Percentiles rank a stretch among this genome's conserved stretches.
These are phyloP conservation scores for Xyrauchen texanus DNA, from an alignment of 2,113 vertebrate genomes.

Conservation along the genomic window DNA sequence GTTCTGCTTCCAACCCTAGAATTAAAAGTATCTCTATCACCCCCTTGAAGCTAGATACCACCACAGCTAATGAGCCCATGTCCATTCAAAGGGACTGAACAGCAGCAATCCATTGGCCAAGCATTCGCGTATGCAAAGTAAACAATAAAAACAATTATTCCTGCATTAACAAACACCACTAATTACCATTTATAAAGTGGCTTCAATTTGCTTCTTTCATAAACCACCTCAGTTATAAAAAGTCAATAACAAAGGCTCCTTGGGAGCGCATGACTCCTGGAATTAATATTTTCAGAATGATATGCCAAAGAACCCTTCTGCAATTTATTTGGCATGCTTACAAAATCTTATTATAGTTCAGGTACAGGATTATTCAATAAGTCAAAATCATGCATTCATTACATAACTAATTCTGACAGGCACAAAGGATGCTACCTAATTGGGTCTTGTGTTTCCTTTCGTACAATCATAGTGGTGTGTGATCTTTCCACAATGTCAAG, in stretches of 20 bases:
- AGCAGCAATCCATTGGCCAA: no score
- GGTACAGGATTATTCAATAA: constrained; percentile 63
- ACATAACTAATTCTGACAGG: constrained; percentile 35
- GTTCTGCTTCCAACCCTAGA: no score
- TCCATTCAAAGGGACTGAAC: no score
- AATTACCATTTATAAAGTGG: constrained; percentile 1
- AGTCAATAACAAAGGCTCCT: constrained; percentile 14
- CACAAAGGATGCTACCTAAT: constrained; percentile 12
- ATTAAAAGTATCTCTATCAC: no score
- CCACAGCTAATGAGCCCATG: no score
- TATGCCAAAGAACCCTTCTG: neutral
- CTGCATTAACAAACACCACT: neutral
- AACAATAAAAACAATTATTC: neutral
- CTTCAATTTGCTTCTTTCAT: constrained; percentile 68
- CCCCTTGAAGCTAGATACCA: no score
- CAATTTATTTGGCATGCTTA: neutral
- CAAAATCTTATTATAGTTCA: constrained; percentile 42
- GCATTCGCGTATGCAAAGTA: no score
- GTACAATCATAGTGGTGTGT: neutral
- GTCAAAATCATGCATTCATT: constrained; percentile 23
- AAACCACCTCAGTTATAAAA: constrained; percentile 60
- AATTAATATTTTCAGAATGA: constrained; percentile 35
- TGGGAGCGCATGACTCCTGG: constrained; percentile 9
- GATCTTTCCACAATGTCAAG: constrained; percentile 11
- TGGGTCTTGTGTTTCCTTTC: neutral